These are phyloP conservation scores for Oryzias curvinotus DNA, from an alignment of 2,113 vertebrate species.

Conservation along the genomic window DNA sequence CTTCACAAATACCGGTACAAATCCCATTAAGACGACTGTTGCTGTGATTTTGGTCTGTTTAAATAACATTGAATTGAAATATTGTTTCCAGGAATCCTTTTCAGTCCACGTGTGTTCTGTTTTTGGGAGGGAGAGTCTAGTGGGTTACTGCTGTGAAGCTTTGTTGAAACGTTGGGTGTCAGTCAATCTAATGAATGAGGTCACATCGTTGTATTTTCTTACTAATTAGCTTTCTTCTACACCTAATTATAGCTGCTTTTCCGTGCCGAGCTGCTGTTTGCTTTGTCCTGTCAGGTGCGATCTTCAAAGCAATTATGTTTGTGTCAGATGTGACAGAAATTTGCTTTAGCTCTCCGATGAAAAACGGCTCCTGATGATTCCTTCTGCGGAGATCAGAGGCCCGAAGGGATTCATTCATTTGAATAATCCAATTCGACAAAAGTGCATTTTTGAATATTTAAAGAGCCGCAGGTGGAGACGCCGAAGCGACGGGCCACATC, in stretches of 20 bases:
- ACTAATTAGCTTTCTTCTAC: conserved; percentile 23
- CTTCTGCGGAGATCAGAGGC: not conserved
- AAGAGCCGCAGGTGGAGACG: not conserved
- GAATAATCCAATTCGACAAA: not conserved
- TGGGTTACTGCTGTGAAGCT: not conserved
- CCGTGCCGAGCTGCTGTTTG: conserved; percentile 29
- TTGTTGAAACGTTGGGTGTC: conserved; percentile 14
- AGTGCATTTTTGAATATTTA: not conserved
- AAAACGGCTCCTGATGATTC: conserved; percentile 3
- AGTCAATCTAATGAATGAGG: conserved; percentile 22
- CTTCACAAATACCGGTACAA: too few species aligned
- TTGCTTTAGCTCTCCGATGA: conserved; percentile 5
- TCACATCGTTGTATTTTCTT: conserved; percentile 15
- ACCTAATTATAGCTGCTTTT: conserved; percentile 10
- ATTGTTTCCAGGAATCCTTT: too few species aligned
- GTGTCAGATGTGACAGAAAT: conserved; percentile 12
- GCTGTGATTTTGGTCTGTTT: too few species aligned
- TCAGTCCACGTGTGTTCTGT: too few species aligned
- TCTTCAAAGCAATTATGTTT: conserved; percentile 22
- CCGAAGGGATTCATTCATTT: not conserved
- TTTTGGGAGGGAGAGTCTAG: too few species aligned
- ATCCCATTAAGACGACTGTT: too few species aligned
- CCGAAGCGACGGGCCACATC: not conserved
- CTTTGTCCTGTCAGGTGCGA: conserved; percentile 33
- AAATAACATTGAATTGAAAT: too few species aligned